Base-by-base conservation (phyloP, 2,797 vertebrate genomes). In the Melanotaenia parkinsoni region DNA sequence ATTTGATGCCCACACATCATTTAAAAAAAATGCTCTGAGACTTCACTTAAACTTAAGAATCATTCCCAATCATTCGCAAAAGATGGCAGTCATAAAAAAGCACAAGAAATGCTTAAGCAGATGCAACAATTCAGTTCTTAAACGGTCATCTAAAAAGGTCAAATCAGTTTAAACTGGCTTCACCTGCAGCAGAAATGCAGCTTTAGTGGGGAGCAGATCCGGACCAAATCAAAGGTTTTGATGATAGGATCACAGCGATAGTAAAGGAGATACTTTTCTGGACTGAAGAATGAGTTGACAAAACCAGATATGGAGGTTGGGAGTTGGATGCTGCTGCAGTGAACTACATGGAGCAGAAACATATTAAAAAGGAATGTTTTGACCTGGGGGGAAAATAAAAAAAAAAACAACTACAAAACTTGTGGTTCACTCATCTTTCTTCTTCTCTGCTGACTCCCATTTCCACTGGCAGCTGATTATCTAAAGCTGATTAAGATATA, bases 401-500 rank as follows among this genome's bases (percentile, higher is more conserved):
- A 22, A 7, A n/a, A 22, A 50, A n/a, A 9, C 7, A 22, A 50
- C 28, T 28, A 28, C 3, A 28, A 28, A 28, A 69, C 58, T 53
- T 57, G n/a, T 66, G 35, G 69, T 20, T 22, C 67, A 79, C 33
- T 62, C 68, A 81, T 71, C 43, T 51, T 35, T 47, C 6, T 28
- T 38, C 37, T 66, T 59, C 16, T 43, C 11, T 37, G 20, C 33
- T 59, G 66, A 51, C 59, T 57, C 28, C 57, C 28, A n/a, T 54
- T 63, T 70, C 40, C 63, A 67, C 47, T 56, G 22, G 66, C 62
- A 60, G 47, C 56, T 65, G 54, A 76, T 86, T 76, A 66, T 67
- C 72, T 66, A 26, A 70, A 72, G 65, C 51, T 83, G 74, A 81
- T 87, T 72, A 85, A 53, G 62, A 72, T 72, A 54, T 63, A 57